Evolutionary conservation across 2,113 vertebrate genomes (phyloP), one percentile per base, ranked within the genome.

Genomic region (Strix uralensis): DNA sequence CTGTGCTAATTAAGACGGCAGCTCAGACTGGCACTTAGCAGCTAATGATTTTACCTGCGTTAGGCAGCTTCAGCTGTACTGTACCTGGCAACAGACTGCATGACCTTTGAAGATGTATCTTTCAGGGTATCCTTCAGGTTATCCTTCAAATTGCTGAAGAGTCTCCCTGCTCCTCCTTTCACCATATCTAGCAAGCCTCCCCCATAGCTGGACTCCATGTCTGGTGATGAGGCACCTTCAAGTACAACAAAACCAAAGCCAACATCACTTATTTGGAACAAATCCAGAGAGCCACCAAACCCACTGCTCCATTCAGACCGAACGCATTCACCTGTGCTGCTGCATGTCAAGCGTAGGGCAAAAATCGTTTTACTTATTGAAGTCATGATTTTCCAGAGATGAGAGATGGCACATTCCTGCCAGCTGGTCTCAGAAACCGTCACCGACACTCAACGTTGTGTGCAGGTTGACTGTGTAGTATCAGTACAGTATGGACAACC

Each of bases 111-210:
- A 94, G 99, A 99, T 7, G 99, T 99, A 96, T 99, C 99, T 82
- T 99, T 99, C 93, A 99, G 98, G 23, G 99, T 99, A 93, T 99
- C 99, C 97, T 99, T 99, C 96, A 99, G 96, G 98, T 99, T 99
- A 97, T 99, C 99, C 97, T 99, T 99, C 58, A 99, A 98, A 97
- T 99, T 99, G 98, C 99, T 99, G 98, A 99, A 99, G 88, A 99
- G 99, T 90, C 99, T 98, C 65, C 99, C 99, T 6, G 99, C 99
- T 93, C 99, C 99, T 93, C 99, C 99, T 94, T 99, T 99, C 81
- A 99, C 99, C 98, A 99, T 99, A 96, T 99, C 99, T 92, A 99
- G 97, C 88, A 99, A 98, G 40, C 99, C 99, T 63, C 99, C 99
- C 12, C 99, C 99, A 34, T 99, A 99, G 97, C 96, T 98, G 78